Evolutionary conservation across 2,888 invertebrate species (phyloP).

Genomic region (Pterostichus madidus): DNA sequence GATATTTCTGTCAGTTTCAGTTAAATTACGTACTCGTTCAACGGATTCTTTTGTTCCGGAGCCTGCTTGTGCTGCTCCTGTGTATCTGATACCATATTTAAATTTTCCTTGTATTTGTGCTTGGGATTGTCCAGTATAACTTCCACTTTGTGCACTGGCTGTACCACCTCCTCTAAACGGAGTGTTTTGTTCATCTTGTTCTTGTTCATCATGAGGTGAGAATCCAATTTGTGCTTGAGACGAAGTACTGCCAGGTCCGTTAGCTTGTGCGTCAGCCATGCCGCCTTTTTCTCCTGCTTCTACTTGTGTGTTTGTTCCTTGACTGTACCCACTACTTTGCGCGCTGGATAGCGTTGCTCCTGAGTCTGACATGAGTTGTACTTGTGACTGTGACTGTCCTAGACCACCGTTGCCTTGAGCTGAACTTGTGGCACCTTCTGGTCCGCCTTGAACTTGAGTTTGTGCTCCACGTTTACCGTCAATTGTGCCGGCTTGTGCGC

Average conservation of each 20-base stretch:
- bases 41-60: constrained; percentile 79
- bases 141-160: constrained; percentile 88
- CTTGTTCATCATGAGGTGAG: constrained; percentile 84
- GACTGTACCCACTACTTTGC: constrained; percentile 86
- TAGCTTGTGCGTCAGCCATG: constrained; percentile 91
- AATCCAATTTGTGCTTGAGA: constrained; percentile 95
- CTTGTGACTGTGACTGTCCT: constrained; percentile 88
- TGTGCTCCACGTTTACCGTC: constrained; percentile 87
- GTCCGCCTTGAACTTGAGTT: constrained; percentile 84
- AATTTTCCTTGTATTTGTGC: constrained; percentile 91
- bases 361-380: constrained; percentile 86
- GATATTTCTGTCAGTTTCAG: constrained; percentile 57
- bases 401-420: constrained; percentile 87
- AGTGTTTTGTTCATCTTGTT: constrained; percentile 77
- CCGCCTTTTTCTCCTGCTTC: constrained; percentile 91
- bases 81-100: constrained; percentile 79
- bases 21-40: constrained; percentile 52
- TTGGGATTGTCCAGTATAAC: constrained; percentile 88
- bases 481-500: constrained; percentile 89
- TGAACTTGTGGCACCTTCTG: constrained; percentile 86
- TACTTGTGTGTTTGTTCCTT: constrained; percentile 89
- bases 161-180: constrained; percentile 88
- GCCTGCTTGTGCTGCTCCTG: constrained; percentile 90
- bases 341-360: constrained; percentile 88
- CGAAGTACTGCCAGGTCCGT: constrained; percentile 90